Percentiles rank a stretch among this genome's conserved stretches.
These are phyloP conservation scores for Hypotaenidia okinawae DNA, from an alignment of 2,797 vertebrate genomes.

Conservation along the genomic window DNA sequence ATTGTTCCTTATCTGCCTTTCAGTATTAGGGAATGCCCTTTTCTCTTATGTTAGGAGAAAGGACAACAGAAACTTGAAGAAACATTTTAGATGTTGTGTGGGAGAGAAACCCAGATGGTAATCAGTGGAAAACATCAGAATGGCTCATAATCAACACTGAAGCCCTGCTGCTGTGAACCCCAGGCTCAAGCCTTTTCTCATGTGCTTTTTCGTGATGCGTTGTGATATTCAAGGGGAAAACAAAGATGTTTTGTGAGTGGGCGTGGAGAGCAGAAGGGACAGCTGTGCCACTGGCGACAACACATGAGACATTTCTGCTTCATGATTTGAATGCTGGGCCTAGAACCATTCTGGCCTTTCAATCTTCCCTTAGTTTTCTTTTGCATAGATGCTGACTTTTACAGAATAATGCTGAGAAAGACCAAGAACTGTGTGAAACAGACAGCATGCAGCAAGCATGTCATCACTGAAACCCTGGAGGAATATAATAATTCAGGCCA, in stretches of 20 bases:
- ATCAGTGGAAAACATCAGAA: conserved; percentile 34
- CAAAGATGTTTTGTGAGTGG: background rate
- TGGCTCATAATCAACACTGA: background rate
- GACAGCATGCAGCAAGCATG: conserved; percentile 5
- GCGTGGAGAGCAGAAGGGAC: background rate
- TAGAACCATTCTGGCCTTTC: background rate
- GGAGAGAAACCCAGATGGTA: background rate
- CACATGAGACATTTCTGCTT: background rate
- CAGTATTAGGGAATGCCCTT: background rate
- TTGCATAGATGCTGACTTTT: background rate
- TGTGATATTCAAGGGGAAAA: background rate
- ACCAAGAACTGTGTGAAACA: background rate
- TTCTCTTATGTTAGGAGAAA: background rate
- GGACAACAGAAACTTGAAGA: conserved; percentile 12
- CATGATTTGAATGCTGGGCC: background rate
- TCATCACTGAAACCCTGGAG: background rate
- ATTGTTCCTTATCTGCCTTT: conserved; percentile 32
- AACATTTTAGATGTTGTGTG: conserved; percentile 4
- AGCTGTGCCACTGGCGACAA: background rate
- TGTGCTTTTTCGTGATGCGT: background rate
- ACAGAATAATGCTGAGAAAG: background rate
- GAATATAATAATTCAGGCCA: conserved; percentile 21
- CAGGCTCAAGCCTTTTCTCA: background rate
- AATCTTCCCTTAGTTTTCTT: background rate
- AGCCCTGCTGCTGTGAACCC: background rate